A percentile compares a stretch with the other conserved stretches of the same genome.
Conservation (phyloP, 1,140 invertebrate species). For the Heliconius hewitsoni region DNA sequence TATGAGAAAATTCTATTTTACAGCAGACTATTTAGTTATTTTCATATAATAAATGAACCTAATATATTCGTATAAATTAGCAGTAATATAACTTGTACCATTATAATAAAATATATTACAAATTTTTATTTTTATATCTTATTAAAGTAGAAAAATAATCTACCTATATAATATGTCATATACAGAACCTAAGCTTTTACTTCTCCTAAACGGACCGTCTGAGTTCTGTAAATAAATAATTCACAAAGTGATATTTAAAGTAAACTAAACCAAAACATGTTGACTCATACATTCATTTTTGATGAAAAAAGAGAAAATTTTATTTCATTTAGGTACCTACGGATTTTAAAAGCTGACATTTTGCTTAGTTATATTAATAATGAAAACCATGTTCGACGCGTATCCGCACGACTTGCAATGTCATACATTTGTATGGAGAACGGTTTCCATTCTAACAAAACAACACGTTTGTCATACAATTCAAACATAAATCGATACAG, state of each 20-base stretch:
- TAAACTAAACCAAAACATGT: background rate
- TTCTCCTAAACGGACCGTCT: too few relatives aligned
- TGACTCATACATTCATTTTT: background rate
- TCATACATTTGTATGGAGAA: constrained; percentile 35
- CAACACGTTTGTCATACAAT: constrained; percentile 37
- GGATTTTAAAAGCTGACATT: background rate
- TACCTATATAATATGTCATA: too few relatives aligned
- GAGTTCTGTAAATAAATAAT: too few relatives aligned
- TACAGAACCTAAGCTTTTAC: too few relatives aligned
- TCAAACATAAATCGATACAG: constrained; percentile 36
- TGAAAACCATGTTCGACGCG: constrained; percentile 27
- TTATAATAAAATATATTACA: too few relatives aligned
- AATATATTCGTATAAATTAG: too few relatives aligned
- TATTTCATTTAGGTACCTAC: background rate
- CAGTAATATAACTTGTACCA: too few relatives aligned
- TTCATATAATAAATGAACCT: background rate
- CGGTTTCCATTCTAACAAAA: constrained; percentile 32
- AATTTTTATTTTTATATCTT: too few relatives aligned
- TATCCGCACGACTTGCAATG: constrained; percentile 26
- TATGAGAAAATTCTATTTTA: background rate
- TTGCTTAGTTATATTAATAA: background rate
- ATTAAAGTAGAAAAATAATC: too few relatives aligned
- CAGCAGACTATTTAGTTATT: background rate
- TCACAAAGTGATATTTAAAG: too few relatives aligned
- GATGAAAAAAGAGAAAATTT: background rate